Conservation (phyloP, 2,797 vertebrate genomes). For the Enteromius mattozi region DNA sequence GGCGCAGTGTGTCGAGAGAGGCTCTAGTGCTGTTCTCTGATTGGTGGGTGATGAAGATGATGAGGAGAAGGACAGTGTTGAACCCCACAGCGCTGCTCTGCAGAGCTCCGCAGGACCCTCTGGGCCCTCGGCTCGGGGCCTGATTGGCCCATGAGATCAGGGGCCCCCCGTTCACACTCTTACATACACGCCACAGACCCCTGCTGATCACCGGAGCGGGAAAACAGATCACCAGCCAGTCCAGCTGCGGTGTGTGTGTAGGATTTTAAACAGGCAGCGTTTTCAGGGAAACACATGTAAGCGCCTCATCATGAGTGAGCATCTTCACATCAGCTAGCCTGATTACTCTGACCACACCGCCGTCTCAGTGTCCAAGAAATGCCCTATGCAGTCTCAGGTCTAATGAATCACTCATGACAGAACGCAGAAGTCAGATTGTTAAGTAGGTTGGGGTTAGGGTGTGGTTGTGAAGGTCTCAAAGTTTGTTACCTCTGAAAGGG, state of each 20-base stretch:
- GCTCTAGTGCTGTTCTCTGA: constrained; percentile 59
- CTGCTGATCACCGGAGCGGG: constrained; percentile 37
- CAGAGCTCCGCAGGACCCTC: constrained; percentile 76
- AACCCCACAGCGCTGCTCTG: constrained; percentile 73
- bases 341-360: not conserved
- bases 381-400: not conserved
- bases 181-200: constrained; percentile 36
- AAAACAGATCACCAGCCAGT: constrained; percentile 32
- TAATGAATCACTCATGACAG: constrained; percentile 3
- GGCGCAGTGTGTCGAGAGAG: constrained; percentile 29
- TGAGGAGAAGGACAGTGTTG: constrained; percentile 62
- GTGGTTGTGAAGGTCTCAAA: not conserved
- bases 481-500: not conserved
- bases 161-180: constrained; percentile 50
- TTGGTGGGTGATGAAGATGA: constrained; percentile 76
- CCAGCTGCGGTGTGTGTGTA: constrained; percentile 56
- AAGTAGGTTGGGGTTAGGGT: too few relatives aligned
- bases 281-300: constrained; percentile 15
- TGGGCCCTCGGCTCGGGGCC: constrained; percentile 75
- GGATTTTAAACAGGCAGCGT: constrained; percentile 24
- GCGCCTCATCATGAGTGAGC: not conserved
- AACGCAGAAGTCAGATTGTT: constrained; percentile 10
- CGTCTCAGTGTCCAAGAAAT: not conserved
- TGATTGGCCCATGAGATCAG: constrained; percentile 82
- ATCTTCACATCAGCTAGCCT: constrained; percentile 11